Conservation (phyloP, 1,140 invertebrate species). For the Drosophila albomicans region DNA sequence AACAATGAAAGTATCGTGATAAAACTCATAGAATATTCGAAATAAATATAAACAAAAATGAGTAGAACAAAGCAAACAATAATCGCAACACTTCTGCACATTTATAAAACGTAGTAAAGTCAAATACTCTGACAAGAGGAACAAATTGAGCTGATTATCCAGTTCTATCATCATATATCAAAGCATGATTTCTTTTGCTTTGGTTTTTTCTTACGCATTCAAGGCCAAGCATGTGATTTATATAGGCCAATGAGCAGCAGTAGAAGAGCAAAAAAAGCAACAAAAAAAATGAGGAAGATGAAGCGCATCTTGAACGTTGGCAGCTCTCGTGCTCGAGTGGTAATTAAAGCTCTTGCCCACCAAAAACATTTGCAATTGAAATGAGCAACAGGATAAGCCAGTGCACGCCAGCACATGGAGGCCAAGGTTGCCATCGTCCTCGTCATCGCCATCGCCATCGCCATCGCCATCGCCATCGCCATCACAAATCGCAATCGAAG, state of each 20-base stretch:
- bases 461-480: not conserved
- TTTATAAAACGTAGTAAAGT: too few relatives aligned
- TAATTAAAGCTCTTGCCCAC: constrained; percentile 45
- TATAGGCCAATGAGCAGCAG: not conserved
- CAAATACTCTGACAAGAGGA: not conserved
- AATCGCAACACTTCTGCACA: too few relatives aligned
- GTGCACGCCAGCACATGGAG: not conserved
- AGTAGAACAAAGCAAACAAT: not conserved
- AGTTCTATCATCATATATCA: constrained; percentile 7
- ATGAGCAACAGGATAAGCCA: constrained; percentile 32
- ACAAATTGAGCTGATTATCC: not conserved
- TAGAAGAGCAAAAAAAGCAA: not conserved
- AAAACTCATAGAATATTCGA: too few relatives aligned
- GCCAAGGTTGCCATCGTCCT: constrained; percentile 1
- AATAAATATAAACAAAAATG: too few relatives aligned
- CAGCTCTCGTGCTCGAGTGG: constrained; percentile 30
- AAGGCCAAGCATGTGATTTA: constrained; percentile 17
- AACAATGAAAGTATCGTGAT: too few relatives aligned
- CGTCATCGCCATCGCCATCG: not conserved
- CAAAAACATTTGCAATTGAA: constrained; percentile 59
- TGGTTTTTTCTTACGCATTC: not conserved
- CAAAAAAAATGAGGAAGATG: not conserved
- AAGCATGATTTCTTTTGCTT: not conserved
- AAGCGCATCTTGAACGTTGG: constrained; percentile 8
- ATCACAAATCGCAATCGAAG: not conserved